phyloP scores from a whole-genome alignment of 2,113 vertebrate species.

The Oreochromis tanganicae region DNA sequence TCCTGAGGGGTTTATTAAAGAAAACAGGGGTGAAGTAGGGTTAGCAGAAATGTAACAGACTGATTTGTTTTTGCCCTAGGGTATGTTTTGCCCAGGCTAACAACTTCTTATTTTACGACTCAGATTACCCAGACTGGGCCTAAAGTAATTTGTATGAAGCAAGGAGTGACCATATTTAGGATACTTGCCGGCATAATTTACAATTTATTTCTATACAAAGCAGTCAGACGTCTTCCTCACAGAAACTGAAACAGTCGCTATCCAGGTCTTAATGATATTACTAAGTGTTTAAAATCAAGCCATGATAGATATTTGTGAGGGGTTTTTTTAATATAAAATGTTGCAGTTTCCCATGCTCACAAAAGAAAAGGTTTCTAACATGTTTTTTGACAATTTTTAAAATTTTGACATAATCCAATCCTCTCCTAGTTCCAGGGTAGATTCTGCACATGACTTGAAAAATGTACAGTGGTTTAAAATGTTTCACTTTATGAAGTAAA shows the following conservation, averaged over 20 bases:
- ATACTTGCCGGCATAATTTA: neutral
- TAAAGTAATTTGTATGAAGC: neutral
- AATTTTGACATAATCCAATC: neutral
- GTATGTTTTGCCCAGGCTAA: neutral
- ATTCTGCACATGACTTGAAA: neutral
- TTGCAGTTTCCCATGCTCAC: neutral
- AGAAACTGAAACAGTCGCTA: neutral
- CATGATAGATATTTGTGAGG: neutral
- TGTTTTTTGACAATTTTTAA: neutral
- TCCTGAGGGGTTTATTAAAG: neutral
- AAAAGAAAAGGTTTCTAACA: neutral
- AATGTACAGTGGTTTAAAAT: neutral
- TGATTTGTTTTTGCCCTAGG: neutral
- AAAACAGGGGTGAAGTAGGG: neutral
- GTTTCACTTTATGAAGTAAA: neutral
- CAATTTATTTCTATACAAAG: neutral
- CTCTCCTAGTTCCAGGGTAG: neutral
- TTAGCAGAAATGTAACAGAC: neutral
- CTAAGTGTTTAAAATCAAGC: neutral
- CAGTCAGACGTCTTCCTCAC: neutral
- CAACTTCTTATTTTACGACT: neutral
- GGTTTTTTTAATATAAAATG: fast-evolving
- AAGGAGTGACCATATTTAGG: neutral
- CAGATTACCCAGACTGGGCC: neutral
- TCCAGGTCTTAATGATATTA: neutral